These are phyloP conservation scores for Epinephelus cyanopodus DNA, from an alignment of 2,113 vertebrate genomes.

Conservation along the genomic window DNA sequence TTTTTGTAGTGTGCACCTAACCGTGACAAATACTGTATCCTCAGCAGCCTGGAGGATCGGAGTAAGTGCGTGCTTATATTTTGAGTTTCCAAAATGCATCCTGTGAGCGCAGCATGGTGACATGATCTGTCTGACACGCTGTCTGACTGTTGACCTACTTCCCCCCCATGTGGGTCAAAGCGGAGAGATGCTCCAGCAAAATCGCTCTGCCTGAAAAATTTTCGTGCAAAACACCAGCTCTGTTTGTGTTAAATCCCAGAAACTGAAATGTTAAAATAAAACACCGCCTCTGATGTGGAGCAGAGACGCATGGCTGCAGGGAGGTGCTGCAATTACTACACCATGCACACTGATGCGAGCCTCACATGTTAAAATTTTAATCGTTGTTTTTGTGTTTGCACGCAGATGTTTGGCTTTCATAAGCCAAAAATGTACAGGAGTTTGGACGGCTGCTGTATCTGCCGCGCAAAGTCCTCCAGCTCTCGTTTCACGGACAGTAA, in stretches of 20 bases:
- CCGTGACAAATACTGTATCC: not conserved
- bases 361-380: not conserved
- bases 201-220: conserved; percentile 2
- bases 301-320: conserved; percentile 2
- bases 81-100: conserved; percentile 62
- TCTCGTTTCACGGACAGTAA: conserved; percentile 99
- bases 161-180: conserved; percentile 77
- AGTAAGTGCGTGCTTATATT: conserved; percentile 47
- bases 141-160: conserved; percentile 85
- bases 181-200: conserved; percentile 49
- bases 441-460: conserved; percentile 98
- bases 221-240: conserved; percentile 17
- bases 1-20: not conserved
- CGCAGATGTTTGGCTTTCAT: conserved; percentile 99
- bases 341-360: not conserved
- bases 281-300: not conserved
- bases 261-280: not conserved
- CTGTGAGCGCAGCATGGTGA: conserved; percentile 70
- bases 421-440: conserved; percentile 99
- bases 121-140: conserved; percentile 82
- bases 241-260: not conserved
- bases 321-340: not conserved
- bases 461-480: conserved; percentile 98
- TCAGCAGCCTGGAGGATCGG: not conserved
- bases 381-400: not conserved